Conservation (phyloP, 2,797 vertebrate genomes). For the Propithecus deckenii region DNA sequence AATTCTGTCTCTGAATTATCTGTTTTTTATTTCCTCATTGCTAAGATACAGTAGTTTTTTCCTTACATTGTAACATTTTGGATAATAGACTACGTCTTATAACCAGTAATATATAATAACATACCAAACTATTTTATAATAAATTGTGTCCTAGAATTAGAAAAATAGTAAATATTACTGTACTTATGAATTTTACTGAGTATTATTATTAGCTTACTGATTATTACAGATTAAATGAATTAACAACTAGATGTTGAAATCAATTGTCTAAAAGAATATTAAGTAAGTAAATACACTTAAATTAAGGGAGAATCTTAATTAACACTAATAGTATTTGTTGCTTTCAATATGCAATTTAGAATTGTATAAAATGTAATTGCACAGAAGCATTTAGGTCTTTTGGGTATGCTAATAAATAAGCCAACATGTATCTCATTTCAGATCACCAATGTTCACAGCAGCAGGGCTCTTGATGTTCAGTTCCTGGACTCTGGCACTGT, state of each 20-base stretch:
- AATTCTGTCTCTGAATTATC: conserved; percentile 5
- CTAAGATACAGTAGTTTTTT: not conserved
- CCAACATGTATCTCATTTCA: conserved; percentile 75
- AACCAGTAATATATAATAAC: not conserved
- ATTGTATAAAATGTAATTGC: not conserved
- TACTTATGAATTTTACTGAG: not conserved
- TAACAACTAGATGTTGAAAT: not conserved
- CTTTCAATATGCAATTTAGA: not conserved
- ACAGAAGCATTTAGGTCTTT: not conserved
- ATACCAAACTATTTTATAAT: not conserved
- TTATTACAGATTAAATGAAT: not conserved
- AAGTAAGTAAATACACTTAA: not conserved
- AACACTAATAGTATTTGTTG: not conserved
- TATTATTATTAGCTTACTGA: not conserved
- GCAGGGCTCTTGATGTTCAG: conserved; percentile 91
- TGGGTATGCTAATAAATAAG: not conserved
- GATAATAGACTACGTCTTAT: not conserved
- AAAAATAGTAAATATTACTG: not conserved
- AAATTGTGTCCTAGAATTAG: not conserved
- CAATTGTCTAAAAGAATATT: not conserved
- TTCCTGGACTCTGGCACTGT: conserved; percentile 91
- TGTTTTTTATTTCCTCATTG: not conserved
- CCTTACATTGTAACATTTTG: conserved; percentile 18
- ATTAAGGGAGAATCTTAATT: not conserved
- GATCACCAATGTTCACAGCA: conserved; percentile 92